These are phyloP conservation scores for Petromus typicus DNA, from an alignment of 2,113 vertebrate species.

Conservation along the genomic window DNA sequence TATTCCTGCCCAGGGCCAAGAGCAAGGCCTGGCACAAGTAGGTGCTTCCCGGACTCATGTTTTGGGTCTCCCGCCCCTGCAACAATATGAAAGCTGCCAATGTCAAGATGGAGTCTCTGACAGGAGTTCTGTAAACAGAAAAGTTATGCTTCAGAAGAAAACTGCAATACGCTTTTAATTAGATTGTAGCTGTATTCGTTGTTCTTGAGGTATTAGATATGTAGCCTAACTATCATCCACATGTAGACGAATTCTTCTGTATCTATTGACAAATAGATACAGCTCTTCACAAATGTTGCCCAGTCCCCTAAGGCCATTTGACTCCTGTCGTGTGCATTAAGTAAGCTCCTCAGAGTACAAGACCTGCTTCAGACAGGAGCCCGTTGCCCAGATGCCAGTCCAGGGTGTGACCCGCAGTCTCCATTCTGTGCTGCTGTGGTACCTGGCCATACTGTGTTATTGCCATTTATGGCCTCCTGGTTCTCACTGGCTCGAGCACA, in stretches of 20 bases:
- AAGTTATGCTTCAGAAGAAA: not conserved
- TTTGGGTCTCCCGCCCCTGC: not conserved
- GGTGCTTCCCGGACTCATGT: not conserved
- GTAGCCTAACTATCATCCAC: not conserved
- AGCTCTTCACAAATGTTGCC: not conserved
- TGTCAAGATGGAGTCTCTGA: not conserved
- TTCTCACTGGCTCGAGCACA: too few species aligned
- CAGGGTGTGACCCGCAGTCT: too few species aligned
- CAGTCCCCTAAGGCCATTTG: not conserved
- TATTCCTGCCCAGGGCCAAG: not conserved
- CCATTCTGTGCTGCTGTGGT: not conserved
- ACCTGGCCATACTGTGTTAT: not conserved
- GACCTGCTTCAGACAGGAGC: not conserved
- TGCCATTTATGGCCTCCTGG: not conserved
- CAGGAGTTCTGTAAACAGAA: not conserved
- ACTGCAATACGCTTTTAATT: not conserved
- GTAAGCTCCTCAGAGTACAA: not conserved
- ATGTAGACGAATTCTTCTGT: not conserved
- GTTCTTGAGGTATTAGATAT: not conserved
- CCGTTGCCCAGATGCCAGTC: not conserved
- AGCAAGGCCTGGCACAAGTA: not conserved
- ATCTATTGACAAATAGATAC: too few species aligned
- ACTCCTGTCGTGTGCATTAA: not conserved
- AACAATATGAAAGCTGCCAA: not conserved
- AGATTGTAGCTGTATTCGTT: not conserved